Conservation (phyloP, 1,140 invertebrate species). For the Centruroides sculpturatus region DNA sequence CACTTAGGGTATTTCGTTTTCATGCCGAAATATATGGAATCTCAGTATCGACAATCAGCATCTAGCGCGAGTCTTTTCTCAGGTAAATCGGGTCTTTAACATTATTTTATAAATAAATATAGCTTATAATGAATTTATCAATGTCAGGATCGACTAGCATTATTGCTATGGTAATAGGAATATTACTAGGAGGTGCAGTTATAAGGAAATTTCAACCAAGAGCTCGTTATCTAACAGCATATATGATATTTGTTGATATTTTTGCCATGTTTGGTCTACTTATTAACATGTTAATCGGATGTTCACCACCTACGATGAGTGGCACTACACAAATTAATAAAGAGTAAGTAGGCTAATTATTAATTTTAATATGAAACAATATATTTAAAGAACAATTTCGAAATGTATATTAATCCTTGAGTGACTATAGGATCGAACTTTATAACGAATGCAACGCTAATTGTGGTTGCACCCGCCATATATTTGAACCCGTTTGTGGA, state of each 20-base stretch:
- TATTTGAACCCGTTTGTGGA: slow-evolving; percentile 50
- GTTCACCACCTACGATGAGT: slow-evolving; percentile 26
- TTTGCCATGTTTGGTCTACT: slow-evolving; percentile 47
- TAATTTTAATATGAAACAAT: neutral
- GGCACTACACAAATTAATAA: neutral
- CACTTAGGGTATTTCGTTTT: slow-evolving; percentile 60
- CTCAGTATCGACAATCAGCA: slow-evolving; percentile 54
- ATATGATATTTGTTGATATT: slow-evolving; percentile 53
- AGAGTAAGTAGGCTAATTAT: too few species aligned
- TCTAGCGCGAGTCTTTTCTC: slow-evolving; percentile 40
- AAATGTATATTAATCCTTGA: neutral
- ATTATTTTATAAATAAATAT: too few species aligned
- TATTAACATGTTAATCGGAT: slow-evolving; percentile 51
- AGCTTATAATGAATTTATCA: too few species aligned
- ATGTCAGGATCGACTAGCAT: slow-evolving; percentile 37
- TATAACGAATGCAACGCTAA: slow-evolving; percentile 37
- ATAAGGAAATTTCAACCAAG: slow-evolving; percentile 52
- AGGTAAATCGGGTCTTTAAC: neutral
- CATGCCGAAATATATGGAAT: slow-evolving; percentile 59
- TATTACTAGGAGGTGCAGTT: slow-evolving; percentile 47
- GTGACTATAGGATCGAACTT: neutral
- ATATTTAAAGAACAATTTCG: neutral
- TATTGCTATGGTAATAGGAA: slow-evolving; percentile 52
- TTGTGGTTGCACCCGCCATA: slow-evolving; percentile 43
- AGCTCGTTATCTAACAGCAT: slow-evolving; percentile 48